These are phyloP conservation scores for Steinernema scapterisci DNA, from an alignment of 2,888 invertebrate species.

Conservation along the genomic window DNA sequence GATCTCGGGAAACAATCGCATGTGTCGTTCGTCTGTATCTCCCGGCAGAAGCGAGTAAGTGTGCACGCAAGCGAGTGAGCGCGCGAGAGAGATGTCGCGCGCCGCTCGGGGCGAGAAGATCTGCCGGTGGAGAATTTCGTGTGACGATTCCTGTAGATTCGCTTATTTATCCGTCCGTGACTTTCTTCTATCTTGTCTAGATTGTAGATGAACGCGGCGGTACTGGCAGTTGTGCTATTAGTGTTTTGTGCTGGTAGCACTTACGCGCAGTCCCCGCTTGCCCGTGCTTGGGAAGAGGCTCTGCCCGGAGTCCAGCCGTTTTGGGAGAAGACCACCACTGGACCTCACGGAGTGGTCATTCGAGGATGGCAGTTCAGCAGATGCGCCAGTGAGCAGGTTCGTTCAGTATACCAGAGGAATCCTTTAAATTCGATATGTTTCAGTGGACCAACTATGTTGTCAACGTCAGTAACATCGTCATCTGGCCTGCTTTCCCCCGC, in stretches of 20 bases:
- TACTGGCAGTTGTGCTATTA: neutral
- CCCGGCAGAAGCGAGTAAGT: too few relatives aligned
- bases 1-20: neutral
- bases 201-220: slow-evolving; percentile 8
- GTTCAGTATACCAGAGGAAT: too few relatives aligned
- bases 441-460: slow-evolving; percentile 68
- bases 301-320: slow-evolving; percentile 64
- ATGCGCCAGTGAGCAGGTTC: slow-evolving; percentile 66
- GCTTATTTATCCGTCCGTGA: too few relatives aligned
- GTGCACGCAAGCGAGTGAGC: too few relatives aligned
- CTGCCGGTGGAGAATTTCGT: too few relatives aligned
- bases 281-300: slow-evolving; percentile 66
- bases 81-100: too few relatives aligned
- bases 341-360: slow-evolving; percentile 66
- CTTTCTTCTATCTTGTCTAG: neutral
- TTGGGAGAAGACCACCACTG: slow-evolving; percentile 67
- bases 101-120: too few relatives aligned
- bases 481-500: slow-evolving; percentile 68
- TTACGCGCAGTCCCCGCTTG: slow-evolving; percentile 49
- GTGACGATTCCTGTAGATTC: too few relatives aligned
- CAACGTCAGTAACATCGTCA: slow-evolving; percentile 66
- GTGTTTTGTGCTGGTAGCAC: neutral
- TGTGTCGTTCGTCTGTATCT: neutral
- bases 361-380: slow-evolving; percentile 67
- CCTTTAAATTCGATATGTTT: slow-evolving; percentile 31